Evolutionary conservation across 2,888 invertebrate species (phyloP), one percentile per base, ranked within the genome.

Genomic region (Nomada ruficornis): DNA sequence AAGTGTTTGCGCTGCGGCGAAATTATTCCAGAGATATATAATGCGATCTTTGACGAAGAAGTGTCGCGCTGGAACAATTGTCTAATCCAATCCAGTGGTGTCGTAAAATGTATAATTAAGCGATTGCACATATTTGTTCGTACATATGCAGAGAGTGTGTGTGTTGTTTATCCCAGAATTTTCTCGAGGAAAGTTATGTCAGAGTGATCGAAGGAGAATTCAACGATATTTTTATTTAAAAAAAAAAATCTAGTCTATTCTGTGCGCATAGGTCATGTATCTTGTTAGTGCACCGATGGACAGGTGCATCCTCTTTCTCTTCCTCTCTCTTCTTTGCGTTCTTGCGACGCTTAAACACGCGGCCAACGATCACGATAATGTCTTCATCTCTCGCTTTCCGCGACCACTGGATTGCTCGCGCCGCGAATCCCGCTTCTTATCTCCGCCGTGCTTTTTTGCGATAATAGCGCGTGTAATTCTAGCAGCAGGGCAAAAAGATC

Each of bases 371-470:
- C 72, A 74, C 84, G 88, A 84, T 88, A 88, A 87, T 87, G 87
- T 87, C 87, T 87, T 88, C 84, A 88, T 87, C 85, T 81, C 81
- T 69, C 64, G 73, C 52, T 83, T 81, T 83, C 77, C 82, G 82
- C 81, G 73, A 70, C 60, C 79, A 63, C 59, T 54, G 70, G 75
- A 79, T 79, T 62, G 81, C 78, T 62, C 81, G 68, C 81, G 82
- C 71, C 72, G 81, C 82, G 82, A 60, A 76, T 75, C 82, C 69
- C 69, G 64, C 76, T 71, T 70, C 82, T 76, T 82, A 82, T 82
- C 82, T 81, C 57, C 36, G 26, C 36, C 65, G n/a, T 54, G 62
- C 59, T 81, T 77, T 82, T 65, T 81, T 77, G 74, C 77, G 77
- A 71, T 63, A 67, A 82, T 82, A 72, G 73, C 77, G 69, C 73